Percentiles rank a stretch among this genome's conserved stretches.
phyloP scores from a whole-genome alignment of 1,140 invertebrate species.

The Bombus turneri region DNA sequence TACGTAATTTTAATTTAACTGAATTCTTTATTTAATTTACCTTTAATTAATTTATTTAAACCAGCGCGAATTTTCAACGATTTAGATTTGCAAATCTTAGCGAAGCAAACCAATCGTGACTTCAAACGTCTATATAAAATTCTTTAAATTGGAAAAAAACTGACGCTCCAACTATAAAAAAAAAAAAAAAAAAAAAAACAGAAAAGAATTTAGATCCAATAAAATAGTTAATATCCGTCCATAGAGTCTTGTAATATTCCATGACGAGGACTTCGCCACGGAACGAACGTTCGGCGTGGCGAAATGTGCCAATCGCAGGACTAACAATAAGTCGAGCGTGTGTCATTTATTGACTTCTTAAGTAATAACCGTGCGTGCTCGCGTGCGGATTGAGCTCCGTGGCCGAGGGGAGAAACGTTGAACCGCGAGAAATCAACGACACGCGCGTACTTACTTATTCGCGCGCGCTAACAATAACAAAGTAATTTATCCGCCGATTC shows the following conservation, averaged over 20 bases:
- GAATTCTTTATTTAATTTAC: no score
- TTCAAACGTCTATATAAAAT: no score
- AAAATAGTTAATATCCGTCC: neutral
- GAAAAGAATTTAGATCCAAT: neutral
- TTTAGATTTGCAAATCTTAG: no score
- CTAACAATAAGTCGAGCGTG: neutral
- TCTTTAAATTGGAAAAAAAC: no score
- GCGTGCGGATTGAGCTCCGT: neutral
- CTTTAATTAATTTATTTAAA: no score
- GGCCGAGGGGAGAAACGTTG: neutral
- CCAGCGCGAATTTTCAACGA: no score
- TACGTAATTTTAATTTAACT: neutral
- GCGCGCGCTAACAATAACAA: constrained; percentile 15
- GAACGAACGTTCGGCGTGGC: neutral
- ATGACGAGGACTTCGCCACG: neutral
- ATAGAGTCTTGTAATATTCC: neutral
- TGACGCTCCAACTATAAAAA: no score
- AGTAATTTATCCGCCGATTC: constrained; percentile 9
- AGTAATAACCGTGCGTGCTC: constrained; percentile 18
- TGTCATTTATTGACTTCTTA: constrained; percentile 39
- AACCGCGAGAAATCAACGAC: neutral
- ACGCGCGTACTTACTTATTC: neutral
- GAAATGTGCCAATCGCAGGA: constrained; percentile 3
- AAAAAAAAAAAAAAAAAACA: no score
- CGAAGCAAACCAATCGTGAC: no score